Conservation (phyloP, 2,797 vertebrate genomes). For the Acrossocheilus wenchowensis region DNA sequence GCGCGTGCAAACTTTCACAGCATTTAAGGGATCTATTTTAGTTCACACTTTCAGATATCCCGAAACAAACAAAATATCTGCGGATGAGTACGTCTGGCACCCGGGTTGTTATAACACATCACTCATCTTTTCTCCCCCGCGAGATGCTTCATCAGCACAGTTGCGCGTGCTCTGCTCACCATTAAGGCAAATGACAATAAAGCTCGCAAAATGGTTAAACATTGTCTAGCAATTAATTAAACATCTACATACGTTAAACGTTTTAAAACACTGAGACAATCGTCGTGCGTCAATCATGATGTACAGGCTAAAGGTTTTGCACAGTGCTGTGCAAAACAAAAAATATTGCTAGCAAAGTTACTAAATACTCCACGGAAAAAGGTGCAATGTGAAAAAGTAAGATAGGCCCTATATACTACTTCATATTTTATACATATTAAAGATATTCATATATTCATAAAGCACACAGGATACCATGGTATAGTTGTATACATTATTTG, state of each 20-base stretch:
- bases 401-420: background rate
- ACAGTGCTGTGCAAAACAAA: background rate
- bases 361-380: background rate
- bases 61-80: conserved; percentile 4
- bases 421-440: background rate
- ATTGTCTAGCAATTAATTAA: background rate
- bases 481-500: background rate
- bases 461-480: background rate
- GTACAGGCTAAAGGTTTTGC: background rate
- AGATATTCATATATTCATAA: too few species aligned
- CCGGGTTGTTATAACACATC: background rate
- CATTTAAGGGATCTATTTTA: conserved; percentile 14
- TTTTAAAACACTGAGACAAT: background rate
- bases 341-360: background rate
- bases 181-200: background rate
- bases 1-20: conserved; percentile 25
- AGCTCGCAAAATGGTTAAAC: background rate
- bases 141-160: background rate
- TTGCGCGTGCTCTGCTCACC: background rate
- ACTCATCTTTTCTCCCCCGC: background rate
- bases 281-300: background rate
- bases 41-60: background rate
- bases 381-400: background rate
- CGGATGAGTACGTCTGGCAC: conserved; percentile 1
- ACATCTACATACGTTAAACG: background rate